phyloP scores from a whole-genome alignment of 1,140 invertebrate genomes.

The Scaptomyza hsui region DNA sequence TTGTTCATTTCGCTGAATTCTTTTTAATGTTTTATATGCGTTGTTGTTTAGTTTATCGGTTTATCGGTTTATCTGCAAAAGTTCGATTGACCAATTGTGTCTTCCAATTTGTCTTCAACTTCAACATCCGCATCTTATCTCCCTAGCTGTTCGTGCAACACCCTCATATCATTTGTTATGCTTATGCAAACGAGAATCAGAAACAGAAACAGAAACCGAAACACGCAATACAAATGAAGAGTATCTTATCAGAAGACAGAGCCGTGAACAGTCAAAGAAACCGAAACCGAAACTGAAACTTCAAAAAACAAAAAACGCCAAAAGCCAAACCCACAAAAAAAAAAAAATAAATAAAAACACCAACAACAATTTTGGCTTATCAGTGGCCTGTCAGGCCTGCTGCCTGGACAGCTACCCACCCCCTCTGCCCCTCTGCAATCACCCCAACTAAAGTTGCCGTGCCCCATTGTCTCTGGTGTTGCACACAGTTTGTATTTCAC shows the following conservation, averaged over 20 bases:
- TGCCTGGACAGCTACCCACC: conserved; percentile 23
- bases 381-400: conserved; percentile 64
- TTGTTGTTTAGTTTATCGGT: background rate
- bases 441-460: conserved; percentile 3
- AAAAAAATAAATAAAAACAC: no score
- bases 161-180: conserved; percentile 66
- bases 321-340: conserved; percentile 56
- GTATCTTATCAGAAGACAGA: conserved; percentile 65
- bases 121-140: conserved; percentile 26
- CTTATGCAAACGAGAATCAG: conserved; percentile 56
- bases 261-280: conserved; percentile 1
- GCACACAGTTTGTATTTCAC: conserved; percentile 29
- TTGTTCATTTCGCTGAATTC: background rate
- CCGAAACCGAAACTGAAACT: conserved; percentile 8
- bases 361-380: conserved; percentile 56
- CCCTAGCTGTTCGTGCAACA: background rate
- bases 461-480: conserved; percentile 16
- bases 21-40: background rate
- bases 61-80: conserved; percentile 6
- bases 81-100: conserved; percentile 13
- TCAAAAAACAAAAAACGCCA: conserved; percentile 17
- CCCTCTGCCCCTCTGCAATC: background rate
- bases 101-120: conserved; percentile 38
- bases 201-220: conserved; percentile 6
- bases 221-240: background rate